Evolutionary conservation across 2,797 vertebrate genomes (phyloP).

Genomic region (Semotilus atromaculatus): DNA sequence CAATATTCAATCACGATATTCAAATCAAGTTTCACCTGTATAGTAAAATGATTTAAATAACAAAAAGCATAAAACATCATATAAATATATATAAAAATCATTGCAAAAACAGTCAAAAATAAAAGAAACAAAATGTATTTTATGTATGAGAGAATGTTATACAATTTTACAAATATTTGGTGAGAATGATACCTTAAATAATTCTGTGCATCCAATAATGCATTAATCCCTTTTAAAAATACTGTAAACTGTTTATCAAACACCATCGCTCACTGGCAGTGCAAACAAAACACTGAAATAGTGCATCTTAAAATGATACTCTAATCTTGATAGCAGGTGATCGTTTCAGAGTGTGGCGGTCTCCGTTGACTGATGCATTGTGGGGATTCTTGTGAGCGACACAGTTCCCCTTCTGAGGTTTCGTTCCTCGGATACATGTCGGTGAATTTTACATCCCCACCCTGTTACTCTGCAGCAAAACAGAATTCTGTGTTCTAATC

Average conservation of each 20-base stretch:
- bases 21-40: too few species aligned
- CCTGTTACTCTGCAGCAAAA: constrained; percentile 26
- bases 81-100: background rate
- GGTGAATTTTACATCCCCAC: constrained; percentile 31
- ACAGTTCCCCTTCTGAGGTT: constrained; percentile 25
- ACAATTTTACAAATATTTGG: too few species aligned
- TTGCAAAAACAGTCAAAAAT: background rate
- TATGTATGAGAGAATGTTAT: background rate
- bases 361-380: constrained; percentile 13
- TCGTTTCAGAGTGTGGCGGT: background rate
- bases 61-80: background rate
- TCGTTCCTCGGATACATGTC: constrained; percentile 29
- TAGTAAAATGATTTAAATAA: background rate
- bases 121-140: background rate
- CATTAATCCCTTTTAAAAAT: background rate
- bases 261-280: background rate
- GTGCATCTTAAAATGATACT: background rate
- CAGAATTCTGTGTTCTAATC: constrained; percentile 19
- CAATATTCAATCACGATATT: too few species aligned
- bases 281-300: background rate
- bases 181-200: background rate
- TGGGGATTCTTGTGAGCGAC: constrained; percentile 29
- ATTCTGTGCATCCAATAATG: background rate
- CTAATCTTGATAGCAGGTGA: constrained; percentile 7
- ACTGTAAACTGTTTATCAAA: background rate